Percentiles rank a stretch among this genome's conserved stretches.
These are phyloP conservation scores for Rhynchomys soricoides DNA, from an alignment of 2,113 vertebrate genomes.

Conservation along the genomic window DNA sequence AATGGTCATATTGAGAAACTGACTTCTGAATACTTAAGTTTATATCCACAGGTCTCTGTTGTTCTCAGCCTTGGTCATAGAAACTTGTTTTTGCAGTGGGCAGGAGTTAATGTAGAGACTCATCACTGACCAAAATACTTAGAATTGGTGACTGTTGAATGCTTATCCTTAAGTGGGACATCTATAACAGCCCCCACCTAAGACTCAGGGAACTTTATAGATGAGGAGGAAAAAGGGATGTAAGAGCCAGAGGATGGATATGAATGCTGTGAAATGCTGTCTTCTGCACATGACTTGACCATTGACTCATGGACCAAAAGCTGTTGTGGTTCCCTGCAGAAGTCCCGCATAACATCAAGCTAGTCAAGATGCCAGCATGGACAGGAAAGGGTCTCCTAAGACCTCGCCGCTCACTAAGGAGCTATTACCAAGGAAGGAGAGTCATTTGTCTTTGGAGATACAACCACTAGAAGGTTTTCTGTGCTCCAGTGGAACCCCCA, in stretches of 20 bases:
- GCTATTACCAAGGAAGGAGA: neutral
- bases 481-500: neutral
- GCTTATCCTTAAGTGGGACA: neutral
- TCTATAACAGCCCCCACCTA: neutral
- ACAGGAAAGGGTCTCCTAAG: neutral
- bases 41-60: neutral
- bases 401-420: neutral
- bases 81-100: neutral
- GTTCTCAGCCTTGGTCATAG: neutral
- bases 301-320: rapidly evolving
- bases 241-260: neutral
- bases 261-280: neutral
- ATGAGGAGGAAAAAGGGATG: no score
- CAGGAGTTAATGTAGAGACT: neutral
- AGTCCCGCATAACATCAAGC: neutral
- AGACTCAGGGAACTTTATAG: neutral
- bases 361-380: neutral
- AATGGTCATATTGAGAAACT: neutral
- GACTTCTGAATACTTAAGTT: neutral
- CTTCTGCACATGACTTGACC: neutral
- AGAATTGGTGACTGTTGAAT: neutral
- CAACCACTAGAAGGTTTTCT: neutral
- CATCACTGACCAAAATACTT: neutral
- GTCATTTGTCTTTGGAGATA: neutral
- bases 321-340: neutral